Base-by-base conservation (phyloP, 2,888 invertebrate species). In the Harpalus rubripes region DNA sequence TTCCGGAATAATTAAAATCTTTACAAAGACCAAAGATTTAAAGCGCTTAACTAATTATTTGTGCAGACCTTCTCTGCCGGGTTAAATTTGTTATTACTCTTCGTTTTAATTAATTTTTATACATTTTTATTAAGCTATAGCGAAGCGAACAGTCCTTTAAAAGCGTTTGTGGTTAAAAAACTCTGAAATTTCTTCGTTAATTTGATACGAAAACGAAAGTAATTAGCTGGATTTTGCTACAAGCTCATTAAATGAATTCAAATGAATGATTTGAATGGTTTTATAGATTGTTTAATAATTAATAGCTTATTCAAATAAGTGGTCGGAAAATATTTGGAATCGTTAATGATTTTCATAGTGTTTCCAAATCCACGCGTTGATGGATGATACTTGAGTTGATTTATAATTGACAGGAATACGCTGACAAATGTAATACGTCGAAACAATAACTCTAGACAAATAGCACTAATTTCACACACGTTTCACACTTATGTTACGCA, bases 41-140 rank as follows among this genome's bases (percentile, higher is more conserved):
- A 58, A 26, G 59, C 56, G 78, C 59, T 78, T 78, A 32, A 58
- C 78, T 78, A 78, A 78, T 78, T 78, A 78, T 78, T 78, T 78
- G 78, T 22, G 56, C 58, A 15, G 78, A 78, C 44, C 26, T 32
- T 7, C 78, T 76, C 18, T 58, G 59, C 15, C 15, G 26, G 76
- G 26, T 56, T 76, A 76, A 78, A 78, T 78, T 78, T 58, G 78
- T 78, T 78, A 76, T 78, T 78, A 78, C 32, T 32, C 32, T 78
- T 58, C 78, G 78, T 78, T 78, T 78, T 58, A 78, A 78, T 78
- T 58, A 78, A 78, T 78, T 78, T 78, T 78, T 78, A 78, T 78
- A 78, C 78, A 78, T 32, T 78, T 78, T 78, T 78, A 78, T 78
- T 78, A 78, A 26, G 78, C 58, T 26, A 26, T 56, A 8, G 8